Percentiles rank a stretch among this genome's conserved stretches.
Evolutionary conservation across 2,113 vertebrate genomes (phyloP).

Genomic region (Verasper variegatus): DNA sequence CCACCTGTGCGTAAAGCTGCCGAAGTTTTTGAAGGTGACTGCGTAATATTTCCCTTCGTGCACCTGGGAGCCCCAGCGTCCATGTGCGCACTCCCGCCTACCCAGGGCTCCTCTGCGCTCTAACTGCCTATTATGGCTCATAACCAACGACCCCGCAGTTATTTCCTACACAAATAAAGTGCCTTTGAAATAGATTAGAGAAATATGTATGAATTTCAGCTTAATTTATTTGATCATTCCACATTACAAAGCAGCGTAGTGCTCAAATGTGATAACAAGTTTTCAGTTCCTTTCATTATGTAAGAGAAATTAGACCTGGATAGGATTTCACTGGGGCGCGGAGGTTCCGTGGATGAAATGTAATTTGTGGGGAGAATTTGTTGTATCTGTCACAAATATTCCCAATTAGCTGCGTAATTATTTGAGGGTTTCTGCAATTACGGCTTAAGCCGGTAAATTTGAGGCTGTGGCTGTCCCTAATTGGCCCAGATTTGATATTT

Average conservation of each 20-base stretch:
- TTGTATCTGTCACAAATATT: constrained; percentile 99
- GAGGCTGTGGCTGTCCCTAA: constrained; percentile 98
- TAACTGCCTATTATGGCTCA: constrained; percentile 80
- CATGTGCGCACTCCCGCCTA: constrained; percentile 31
- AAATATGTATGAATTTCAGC: constrained; percentile 97
- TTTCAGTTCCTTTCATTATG: constrained; percentile 98
- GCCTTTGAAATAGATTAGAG: constrained; percentile 92
- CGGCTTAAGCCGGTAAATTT: constrained; percentile 98
- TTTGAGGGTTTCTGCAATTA: constrained; percentile 99
- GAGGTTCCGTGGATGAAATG: constrained; percentile 97
- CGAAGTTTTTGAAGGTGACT: constrained; percentile 72
- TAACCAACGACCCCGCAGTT: constrained; percentile 79
- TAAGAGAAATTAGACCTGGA: constrained; percentile 98
- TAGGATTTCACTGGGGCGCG: constrained; percentile 93
- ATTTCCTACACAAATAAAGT: constrained; percentile 91
- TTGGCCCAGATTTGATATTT: constrained; percentile 99
- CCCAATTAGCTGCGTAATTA: constrained; percentile 99
- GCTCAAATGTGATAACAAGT: constrained; percentile 99
- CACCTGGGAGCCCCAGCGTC: constrained; percentile 48
- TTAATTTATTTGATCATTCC: constrained; percentile 99
- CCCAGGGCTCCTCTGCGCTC: constrained; percentile 41
- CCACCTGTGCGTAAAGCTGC: constrained; percentile 19
- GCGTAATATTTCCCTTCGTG: constrained; percentile 31
- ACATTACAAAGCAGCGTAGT: constrained; percentile 96
- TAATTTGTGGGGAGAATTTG: constrained; percentile 99